phyloP scores from a whole-genome alignment of 1,140 invertebrate species.

The Tyrophagus putrescentiae region DNA sequence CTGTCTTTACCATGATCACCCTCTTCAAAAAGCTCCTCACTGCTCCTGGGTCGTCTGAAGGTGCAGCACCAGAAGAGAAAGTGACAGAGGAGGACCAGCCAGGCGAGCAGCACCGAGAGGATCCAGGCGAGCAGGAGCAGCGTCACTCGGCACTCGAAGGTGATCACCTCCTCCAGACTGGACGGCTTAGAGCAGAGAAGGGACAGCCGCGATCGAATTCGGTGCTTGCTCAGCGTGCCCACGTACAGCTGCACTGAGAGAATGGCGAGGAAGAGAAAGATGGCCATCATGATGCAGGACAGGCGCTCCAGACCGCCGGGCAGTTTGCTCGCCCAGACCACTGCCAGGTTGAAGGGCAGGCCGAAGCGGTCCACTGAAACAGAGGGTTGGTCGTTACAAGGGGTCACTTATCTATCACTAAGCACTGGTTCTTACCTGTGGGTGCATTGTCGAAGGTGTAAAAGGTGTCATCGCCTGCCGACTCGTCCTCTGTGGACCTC shows the following conservation, averaged over 20 bases:
- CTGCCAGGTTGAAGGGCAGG: not conserved
- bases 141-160: not conserved
- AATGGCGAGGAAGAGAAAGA: not conserved
- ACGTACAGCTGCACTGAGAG: not conserved
- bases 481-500: too few species aligned
- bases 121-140: not conserved
- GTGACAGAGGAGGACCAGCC: not conserved
- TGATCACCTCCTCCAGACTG: not conserved
- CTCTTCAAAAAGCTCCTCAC: too few species aligned
- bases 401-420: too few species aligned
- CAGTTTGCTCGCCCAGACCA: not conserved
- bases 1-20: too few species aligned
- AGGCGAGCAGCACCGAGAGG: not conserved
- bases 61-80: slow-evolving; percentile 1
- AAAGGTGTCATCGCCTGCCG: too few species aligned
- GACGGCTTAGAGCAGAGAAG: not conserved
- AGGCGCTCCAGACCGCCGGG: not conserved
- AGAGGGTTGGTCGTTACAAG: not conserved
- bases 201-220: not conserved
- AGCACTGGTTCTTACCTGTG: not conserved
- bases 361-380: slow-evolving; percentile 2
- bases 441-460: slow-evolving; percentile 4
- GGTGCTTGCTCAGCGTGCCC: not conserved
- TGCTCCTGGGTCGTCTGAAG: too few species aligned
- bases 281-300: slow-evolving; percentile 8